phyloP scores from a whole-genome alignment of 1,140 invertebrate species.

The Drosophila sp. region DNA sequence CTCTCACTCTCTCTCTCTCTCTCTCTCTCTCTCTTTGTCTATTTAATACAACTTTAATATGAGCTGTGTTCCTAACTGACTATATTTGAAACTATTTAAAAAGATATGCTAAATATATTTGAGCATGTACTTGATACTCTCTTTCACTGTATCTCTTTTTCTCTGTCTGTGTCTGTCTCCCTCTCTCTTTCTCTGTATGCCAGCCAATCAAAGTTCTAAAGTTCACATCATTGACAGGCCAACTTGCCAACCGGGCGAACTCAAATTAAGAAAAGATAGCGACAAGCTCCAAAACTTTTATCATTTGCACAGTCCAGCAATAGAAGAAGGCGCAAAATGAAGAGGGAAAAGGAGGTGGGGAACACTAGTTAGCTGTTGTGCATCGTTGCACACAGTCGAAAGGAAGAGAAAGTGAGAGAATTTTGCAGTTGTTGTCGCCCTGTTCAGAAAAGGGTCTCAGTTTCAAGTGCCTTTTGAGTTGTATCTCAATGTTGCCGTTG shows the following conservation, averaged over 20 bases:
- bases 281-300: conserved; percentile 67
- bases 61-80: no score
- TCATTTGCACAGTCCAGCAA: conserved; percentile 67
- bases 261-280: conserved; percentile 78
- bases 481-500: conserved; percentile 4
- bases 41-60: no score
- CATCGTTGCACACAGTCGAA: conserved; percentile 15
- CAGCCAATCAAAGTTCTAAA: conserved; percentile 79
- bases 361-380: conserved; percentile 18
- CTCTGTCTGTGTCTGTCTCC: not conserved
- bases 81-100: no score
- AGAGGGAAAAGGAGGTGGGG: not conserved
- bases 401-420: not conserved
- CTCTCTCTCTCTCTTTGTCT: no score
- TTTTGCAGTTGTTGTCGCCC: not conserved
- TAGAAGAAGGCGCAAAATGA: conserved; percentile 29
- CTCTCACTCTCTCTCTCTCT: no score
- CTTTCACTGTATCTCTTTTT: not conserved
- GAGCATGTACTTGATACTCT: not conserved
- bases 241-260: conserved; percentile 56
- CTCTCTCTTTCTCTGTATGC: conserved; percentile 8
- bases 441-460: conserved; percentile 3
- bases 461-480: conserved; percentile 2
- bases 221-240: conserved; percentile 74
- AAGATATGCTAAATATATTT: no score